Percentiles rank a stretch among this genome's conserved stretches.
Evolutionary conservation across 2,888 invertebrate species (phyloP).

Genomic region (Cheilosia scutellata): DNA sequence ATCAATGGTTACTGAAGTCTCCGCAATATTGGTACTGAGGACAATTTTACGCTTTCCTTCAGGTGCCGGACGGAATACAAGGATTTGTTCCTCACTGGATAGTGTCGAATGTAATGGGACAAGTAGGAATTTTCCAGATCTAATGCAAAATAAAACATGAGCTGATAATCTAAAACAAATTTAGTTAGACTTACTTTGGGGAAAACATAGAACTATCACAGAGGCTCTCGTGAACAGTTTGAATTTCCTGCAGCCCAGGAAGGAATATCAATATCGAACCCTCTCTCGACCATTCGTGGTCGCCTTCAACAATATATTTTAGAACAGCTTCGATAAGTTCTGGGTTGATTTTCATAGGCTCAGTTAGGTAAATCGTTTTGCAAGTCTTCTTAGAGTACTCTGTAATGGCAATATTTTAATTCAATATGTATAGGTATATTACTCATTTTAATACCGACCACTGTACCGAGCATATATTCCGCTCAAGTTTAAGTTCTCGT

Average conservation of each 20-base stretch:
- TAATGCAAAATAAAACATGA: constrained; percentile 77
- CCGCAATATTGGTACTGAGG: constrained; percentile 96
- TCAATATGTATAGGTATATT: neutral
- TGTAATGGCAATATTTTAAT: constrained; percentile 56
- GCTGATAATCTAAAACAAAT: neutral
- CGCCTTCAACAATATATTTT: constrained; percentile 88
- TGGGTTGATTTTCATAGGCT: constrained; percentile 90
- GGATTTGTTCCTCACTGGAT: constrained; percentile 92
- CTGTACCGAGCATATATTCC: constrained; percentile 89
- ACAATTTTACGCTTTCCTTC: constrained; percentile 93
- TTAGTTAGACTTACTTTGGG: constrained; percentile 83
- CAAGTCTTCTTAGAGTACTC: constrained; percentile 87
- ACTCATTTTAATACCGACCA: constrained; percentile 80
- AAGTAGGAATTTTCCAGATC: constrained; percentile 87
- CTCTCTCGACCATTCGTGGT: constrained; percentile 85
- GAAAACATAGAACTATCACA: constrained; percentile 88
- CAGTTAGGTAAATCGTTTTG: constrained; percentile 91
- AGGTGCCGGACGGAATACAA: constrained; percentile 89
- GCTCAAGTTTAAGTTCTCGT: constrained; percentile 89
- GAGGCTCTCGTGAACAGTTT: constrained; percentile 88
- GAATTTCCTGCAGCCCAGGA: constrained; percentile 92
- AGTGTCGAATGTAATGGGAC: constrained; percentile 95
- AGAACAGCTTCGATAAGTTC: constrained; percentile 90
- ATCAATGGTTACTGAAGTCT: constrained; percentile 97
- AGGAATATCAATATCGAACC: constrained; percentile 93